These are phyloP conservation scores for Oreochromis mossambicus DNA, from an alignment of 2,797 vertebrate species.

Conservation along the genomic window DNA sequence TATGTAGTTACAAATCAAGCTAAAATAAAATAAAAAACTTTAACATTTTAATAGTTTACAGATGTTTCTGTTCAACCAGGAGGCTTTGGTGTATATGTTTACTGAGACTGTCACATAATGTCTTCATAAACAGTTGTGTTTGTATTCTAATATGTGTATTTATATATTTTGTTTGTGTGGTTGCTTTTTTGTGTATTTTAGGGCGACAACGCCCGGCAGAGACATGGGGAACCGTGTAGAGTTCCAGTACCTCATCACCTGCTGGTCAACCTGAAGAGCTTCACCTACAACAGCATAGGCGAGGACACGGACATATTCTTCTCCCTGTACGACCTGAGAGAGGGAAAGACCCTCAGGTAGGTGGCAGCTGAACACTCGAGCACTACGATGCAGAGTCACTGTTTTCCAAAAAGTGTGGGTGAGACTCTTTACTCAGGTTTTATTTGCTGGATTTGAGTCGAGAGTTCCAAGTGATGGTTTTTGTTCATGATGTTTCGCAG, in stretches of 20 bases:
- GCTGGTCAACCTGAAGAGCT: slow-evolving; percentile 92
- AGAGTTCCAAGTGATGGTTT: neutral
- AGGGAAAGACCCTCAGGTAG: slow-evolving; percentile 91
- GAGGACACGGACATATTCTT: slow-evolving; percentile 94
- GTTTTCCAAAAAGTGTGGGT: neutral
- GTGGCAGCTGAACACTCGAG: neutral
- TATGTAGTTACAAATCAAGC: neutral
- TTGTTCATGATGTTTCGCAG: neutral
- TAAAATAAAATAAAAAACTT: neutral
- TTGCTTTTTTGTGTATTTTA: slow-evolving; percentile 21
- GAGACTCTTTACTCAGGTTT: neutral
- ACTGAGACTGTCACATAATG: neutral
- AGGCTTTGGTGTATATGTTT: neutral
- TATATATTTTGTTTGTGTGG: neutral
- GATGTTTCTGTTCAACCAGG: accelerated
- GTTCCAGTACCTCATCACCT: slow-evolving; percentile 90
- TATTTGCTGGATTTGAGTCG: neutral
- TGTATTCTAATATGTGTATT: neutral
- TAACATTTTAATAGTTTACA: neutral
- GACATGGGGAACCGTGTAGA: slow-evolving; percentile 82
- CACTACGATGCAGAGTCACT: neutral
- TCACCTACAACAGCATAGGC: slow-evolving; percentile 92
- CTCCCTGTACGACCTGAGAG: slow-evolving; percentile 88
- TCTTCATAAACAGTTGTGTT: neutral
- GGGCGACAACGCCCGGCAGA: slow-evolving; percentile 82